phyloP scores from a whole-genome alignment of 2,888 invertebrate genomes.

The Diogma glabrata region DNA sequence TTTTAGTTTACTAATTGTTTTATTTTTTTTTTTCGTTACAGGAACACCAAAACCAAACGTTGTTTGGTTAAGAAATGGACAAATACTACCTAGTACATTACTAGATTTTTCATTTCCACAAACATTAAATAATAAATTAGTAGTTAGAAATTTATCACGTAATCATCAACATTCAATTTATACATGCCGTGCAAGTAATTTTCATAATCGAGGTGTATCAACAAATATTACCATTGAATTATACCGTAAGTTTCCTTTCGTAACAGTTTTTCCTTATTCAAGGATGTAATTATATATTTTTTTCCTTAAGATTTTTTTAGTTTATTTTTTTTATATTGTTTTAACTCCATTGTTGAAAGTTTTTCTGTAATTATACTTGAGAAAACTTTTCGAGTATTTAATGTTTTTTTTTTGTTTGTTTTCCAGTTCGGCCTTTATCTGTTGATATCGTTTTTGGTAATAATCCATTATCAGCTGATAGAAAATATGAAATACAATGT shows the following conservation, averaged over 20 bases:
- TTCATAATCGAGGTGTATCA: constrained; percentile 46
- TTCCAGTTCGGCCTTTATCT: constrained; percentile 66
- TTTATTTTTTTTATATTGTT: too few relatives aligned
- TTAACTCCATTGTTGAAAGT: too few relatives aligned
- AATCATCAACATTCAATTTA: constrained; percentile 61
- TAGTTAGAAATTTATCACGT: constrained; percentile 49
- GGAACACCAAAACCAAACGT: constrained; percentile 62
- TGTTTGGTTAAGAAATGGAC: constrained; percentile 62
- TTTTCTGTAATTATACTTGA: too few relatives aligned
- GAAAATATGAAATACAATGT: constrained; percentile 71
- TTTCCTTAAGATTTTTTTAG: not conserved
- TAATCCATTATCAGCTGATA: constrained; percentile 72
- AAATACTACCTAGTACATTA: constrained; percentile 35
- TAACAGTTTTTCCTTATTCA: not conserved
- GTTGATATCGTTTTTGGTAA: constrained; percentile 70
- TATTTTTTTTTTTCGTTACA: constrained; percentile 30
- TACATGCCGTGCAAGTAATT: constrained; percentile 66
- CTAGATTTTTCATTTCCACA: constrained; percentile 34
- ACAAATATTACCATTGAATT: constrained; percentile 62
- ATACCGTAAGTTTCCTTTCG: constrained; percentile 49
- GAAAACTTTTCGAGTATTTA: not conserved
- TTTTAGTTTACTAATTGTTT: too few relatives aligned
- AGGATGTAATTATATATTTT: not conserved
- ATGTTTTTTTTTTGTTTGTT: constrained; percentile 10
- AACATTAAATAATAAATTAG: constrained; percentile 47